A percentile compares a stretch with the other conserved stretches of the same genome.
Evolutionary conservation across 2,797 vertebrate species (phyloP).

Genomic region (Phyllotis vaccarum): DNA sequence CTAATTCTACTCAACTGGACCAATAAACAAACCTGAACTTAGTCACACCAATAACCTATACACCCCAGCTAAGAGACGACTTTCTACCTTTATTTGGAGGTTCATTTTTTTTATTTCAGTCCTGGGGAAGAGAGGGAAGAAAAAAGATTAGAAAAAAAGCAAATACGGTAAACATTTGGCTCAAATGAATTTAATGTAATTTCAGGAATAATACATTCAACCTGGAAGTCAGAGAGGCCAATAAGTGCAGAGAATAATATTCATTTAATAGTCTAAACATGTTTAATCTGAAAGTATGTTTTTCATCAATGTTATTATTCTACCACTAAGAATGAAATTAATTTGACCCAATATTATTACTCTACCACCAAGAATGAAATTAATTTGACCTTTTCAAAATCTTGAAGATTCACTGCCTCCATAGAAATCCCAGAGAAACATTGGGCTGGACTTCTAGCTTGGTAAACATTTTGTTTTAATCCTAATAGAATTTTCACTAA

Average conservation of each 20-base stretch:
- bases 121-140: constrained; percentile 27
- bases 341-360: constrained; percentile 67
- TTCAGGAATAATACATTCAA: constrained; percentile 48
- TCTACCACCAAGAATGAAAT: constrained; percentile 66
- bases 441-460: constrained; percentile 26
- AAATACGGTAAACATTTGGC: constrained; percentile 57
- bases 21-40: constrained; percentile 32
- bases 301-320: no score
- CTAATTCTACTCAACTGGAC: background rate
- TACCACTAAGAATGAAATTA: no score
- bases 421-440: constrained; percentile 45
- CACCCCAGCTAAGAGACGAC: background rate
- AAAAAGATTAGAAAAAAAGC: background rate
- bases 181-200: constrained; percentile 48
- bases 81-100: background rate
- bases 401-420: background rate
- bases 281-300: constrained; percentile 52
- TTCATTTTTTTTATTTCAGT: no score
- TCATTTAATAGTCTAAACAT: constrained; percentile 56
- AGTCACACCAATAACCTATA: background rate
- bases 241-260: constrained; percentile 45
- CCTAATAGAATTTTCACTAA: constrained; percentile 56
- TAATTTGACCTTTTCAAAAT: constrained; percentile 71
- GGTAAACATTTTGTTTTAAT: constrained; percentile 70
- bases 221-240: constrained; percentile 37